Base-by-base conservation (phyloP, 2,888 invertebrate genomes). In the Dromius quadrimaculatus region DNA sequence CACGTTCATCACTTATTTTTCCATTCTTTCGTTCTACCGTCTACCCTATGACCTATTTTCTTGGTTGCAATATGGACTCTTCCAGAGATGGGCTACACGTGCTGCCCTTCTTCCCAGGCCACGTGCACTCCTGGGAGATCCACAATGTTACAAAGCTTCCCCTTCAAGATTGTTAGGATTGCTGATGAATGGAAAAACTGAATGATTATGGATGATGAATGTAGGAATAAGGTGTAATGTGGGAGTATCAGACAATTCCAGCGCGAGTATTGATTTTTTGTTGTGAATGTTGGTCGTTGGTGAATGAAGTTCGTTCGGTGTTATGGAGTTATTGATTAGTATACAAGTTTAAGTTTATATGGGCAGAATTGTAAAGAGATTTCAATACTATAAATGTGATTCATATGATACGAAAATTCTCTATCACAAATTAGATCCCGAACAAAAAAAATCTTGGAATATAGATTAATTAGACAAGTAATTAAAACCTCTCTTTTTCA, bases 41-140 rank as follows among this genome's bases (percentile, higher is more conserved):
- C 41, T 41, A 41, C 41, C 41, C 41, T 41, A 41, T 41, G 41
- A 41, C 41, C 41, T 41, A 41, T 41, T 41, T 41, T 11, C 41
- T 17, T 41, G 41, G 13, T 6, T 11, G 28, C 15, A 8, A 41
- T 11, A 15, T 41, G 41, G 41, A 41, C 41, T 36, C 36, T 36
- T 36, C 36, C 36, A 36, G 1, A 1, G n/a, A 11, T n/a, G 1
- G 15, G 15, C 5, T 1, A 2, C 13, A 41, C 6, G 41, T 41
- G 41, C 15, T 17, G 41, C 13, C 41, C 41, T 41, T 13, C 13
- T 41, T 41, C 41, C 11, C 1, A 15, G 6, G 41, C 13, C 41
- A 41, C 41, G 41, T 41, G 41, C 41, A 15, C 13, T 17, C 3
- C 41, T 41, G 41, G 41, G 41, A 41, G 41, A 41, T 17, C 41